A percentile compares a stretch with the other conserved stretches of the same genome.
phyloP scores from a whole-genome alignment of 1,140 invertebrate species.

The Coelopa frigida region DNA sequence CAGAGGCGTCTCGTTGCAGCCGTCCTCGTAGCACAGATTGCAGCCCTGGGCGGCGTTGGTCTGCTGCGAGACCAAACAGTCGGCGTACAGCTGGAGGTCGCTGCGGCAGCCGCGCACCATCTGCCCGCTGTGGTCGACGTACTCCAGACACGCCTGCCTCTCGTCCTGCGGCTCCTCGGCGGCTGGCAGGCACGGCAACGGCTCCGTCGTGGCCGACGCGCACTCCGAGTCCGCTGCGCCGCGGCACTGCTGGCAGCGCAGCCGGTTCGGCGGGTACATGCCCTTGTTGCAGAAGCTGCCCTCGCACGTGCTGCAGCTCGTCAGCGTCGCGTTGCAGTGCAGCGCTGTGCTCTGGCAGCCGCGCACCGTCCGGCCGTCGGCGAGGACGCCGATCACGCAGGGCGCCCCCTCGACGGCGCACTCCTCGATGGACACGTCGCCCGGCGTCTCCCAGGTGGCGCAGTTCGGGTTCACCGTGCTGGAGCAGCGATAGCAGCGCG shows the following conservation, averaged over 20 bases:
- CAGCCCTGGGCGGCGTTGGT: constrained; percentile 17
- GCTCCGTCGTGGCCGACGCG: constrained; percentile 8
- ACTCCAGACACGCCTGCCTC: constrained; percentile 25
- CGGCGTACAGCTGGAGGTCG: constrained; percentile 24
- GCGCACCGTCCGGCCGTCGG: constrained; percentile 23
- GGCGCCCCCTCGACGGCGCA: constrained; percentile 17
- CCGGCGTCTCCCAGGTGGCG: constrained; percentile 28
- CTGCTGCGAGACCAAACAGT: constrained; percentile 28
- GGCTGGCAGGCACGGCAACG: constrained; percentile 17
- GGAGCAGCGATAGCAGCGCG: constrained; percentile 29
- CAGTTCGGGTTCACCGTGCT: constrained; percentile 20
- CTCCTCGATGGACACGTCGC: constrained; percentile 28
- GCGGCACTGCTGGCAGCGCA: constrained; percentile 32
- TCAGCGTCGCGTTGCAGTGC: constrained; percentile 1
- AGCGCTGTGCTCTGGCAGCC: constrained; percentile 18
- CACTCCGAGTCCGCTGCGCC: constrained; percentile 15
- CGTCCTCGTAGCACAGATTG: constrained; percentile 19
- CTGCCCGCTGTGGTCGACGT: constrained; percentile 18
- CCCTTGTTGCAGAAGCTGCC: constrained; percentile 37
- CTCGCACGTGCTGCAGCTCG: constrained; percentile 21
- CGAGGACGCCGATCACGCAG: constrained; percentile 18
- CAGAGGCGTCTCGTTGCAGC: constrained; percentile 24
- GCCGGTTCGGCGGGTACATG: constrained; percentile 22
- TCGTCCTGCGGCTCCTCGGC: constrained; percentile 22
- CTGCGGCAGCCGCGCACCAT: constrained; percentile 27